phyloP scores from a whole-genome alignment of 1,140 invertebrate species.

The Aphaenogaster rudis region DNA sequence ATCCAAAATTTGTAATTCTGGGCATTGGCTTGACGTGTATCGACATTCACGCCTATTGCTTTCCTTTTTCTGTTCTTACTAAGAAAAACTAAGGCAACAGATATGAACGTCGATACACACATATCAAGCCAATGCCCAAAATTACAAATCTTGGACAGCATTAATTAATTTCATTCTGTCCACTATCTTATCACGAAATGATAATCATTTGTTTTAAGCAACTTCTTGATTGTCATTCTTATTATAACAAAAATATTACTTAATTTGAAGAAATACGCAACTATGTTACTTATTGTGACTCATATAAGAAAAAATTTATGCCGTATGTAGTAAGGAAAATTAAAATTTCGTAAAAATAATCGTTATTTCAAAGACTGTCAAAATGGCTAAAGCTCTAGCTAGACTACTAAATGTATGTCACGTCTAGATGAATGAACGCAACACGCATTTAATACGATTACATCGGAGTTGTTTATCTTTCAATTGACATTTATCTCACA shows the following conservation, averaged over 20 bases:
- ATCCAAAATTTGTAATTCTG: no score
- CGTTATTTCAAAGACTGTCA: not conserved
- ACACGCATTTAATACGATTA: not conserved
- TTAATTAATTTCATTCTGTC: not conserved
- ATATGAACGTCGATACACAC: no score
- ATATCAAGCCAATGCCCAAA: no score
- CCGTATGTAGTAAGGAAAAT: not conserved
- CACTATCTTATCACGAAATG: not conserved
- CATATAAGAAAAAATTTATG: not conserved
- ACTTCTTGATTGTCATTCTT: not conserved
- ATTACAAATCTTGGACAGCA: no score
- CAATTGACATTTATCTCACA: not conserved
- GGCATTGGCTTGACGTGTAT: no score
- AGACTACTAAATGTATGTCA: not conserved
- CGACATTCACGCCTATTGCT: no score
- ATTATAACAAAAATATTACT: not conserved
- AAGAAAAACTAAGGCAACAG: no score
- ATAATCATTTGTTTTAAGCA: not conserved
- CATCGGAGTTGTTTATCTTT: not conserved
- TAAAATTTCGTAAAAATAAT: not conserved
- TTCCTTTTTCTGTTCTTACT: no score
- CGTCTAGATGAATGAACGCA: not conserved
- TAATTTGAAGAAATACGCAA: not conserved
- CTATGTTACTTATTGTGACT: not conserved
- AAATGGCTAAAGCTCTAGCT: not conserved